A percentile compares a stretch with the other conserved stretches of the same genome.
Evolutionary conservation across 2,113 vertebrate genomes (phyloP).

Genomic region (Micronycteris hirsuta): DNA sequence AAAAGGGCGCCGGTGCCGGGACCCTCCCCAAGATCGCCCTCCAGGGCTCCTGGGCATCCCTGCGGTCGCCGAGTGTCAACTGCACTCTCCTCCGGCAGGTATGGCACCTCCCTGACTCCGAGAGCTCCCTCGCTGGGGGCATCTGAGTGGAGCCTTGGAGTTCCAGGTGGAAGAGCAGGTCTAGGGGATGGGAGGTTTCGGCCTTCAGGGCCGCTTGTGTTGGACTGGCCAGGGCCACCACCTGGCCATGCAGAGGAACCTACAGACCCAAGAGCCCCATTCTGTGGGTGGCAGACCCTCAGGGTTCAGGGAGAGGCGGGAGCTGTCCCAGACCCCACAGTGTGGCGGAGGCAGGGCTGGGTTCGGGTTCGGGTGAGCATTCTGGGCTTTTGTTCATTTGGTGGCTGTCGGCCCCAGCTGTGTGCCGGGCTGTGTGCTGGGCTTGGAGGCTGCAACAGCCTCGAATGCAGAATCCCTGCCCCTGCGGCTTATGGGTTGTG

Average conservation of each 20-base stretch:
- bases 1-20: slow-evolving; percentile 56
- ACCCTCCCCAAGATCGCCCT: slow-evolving; percentile 84
- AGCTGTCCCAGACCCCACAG: background rate
- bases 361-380: background rate
- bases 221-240: background rate
- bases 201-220: background rate
- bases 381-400: accelerated
- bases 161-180: accelerated
- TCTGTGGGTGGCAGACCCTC: background rate
- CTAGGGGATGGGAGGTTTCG: background rate
- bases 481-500: background rate
- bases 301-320: background rate
- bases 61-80: slow-evolving; percentile 88
- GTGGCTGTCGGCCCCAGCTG: accelerated
- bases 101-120: background rate
- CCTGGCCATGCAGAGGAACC: background rate
- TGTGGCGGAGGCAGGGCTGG: background rate
- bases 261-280: background rate
- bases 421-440: background rate
- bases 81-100: slow-evolving; percentile 89
- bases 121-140: background rate
- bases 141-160: background rate
- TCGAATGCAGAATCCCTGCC: background rate
- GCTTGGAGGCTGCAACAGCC: background rate
- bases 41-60: slow-evolving; percentile 91